Conservation (phyloP, 2,113 vertebrate genomes). For the Planiliza haematocheilus region DNA sequence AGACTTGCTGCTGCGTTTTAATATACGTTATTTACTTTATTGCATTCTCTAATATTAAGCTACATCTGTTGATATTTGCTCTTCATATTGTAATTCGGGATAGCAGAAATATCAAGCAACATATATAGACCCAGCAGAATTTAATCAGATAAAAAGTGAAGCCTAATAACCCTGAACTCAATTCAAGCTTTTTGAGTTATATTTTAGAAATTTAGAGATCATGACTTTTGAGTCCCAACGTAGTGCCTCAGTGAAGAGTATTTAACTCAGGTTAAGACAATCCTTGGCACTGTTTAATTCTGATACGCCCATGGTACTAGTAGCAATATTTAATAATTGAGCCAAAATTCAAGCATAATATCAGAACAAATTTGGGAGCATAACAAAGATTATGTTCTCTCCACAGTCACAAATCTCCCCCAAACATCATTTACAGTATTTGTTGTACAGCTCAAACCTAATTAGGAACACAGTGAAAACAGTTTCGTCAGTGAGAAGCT, state of each 20-base stretch:
- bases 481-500: constrained; percentile 49
- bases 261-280: not conserved
- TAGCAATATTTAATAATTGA: constrained; percentile 4
- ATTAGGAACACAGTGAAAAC: constrained; percentile 49
- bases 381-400: constrained; percentile 20
- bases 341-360: not conserved
- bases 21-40: not conserved
- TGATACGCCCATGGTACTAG: not conserved
- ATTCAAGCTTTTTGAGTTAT: too few relatives aligned
- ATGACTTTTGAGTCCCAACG: not conserved
- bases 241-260: not conserved
- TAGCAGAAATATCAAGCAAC: too few relatives aligned
- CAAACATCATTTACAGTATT: constrained; percentile 26
- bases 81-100: not conserved
- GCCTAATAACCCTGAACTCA: not conserved
- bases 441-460: constrained; percentile 55
- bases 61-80: not conserved
- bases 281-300: not conserved
- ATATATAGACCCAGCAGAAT: not conserved
- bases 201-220: not conserved
- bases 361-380: not conserved
- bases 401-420: constrained; percentile 32
- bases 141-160: not conserved
- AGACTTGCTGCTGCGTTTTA: not conserved
- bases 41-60: not conserved